These are phyloP conservation scores for Drosophila kurseongensis DNA, from an alignment of 1,140 invertebrate species.

Conservation along the genomic window DNA sequence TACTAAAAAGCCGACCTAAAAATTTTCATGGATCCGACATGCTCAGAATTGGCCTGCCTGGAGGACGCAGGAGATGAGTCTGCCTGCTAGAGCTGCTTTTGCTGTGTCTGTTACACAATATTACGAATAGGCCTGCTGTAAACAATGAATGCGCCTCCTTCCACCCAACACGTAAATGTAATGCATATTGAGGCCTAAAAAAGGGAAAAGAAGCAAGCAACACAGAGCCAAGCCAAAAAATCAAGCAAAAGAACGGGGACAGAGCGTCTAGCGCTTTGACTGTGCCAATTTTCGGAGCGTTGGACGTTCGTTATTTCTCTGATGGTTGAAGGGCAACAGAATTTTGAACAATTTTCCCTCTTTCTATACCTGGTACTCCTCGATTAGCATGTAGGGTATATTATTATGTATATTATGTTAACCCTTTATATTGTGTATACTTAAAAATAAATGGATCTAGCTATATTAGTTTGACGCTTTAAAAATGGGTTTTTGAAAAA, in stretches of 20 bases:
- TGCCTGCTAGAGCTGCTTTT: conserved; percentile 27
- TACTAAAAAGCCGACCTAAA: conserved; percentile 44
- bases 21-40: conserved; percentile 66
- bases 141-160: conserved; percentile 54
- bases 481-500: no score
- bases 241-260: conserved; percentile 6
- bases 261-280: conserved; percentile 55
- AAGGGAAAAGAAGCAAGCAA: conserved; percentile 10
- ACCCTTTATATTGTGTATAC: no score
- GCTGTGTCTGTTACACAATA: conserved; percentile 63
- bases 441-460: no score
- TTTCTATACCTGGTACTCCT: background rate
- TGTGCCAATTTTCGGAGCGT: conserved; percentile 59
- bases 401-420: no score
- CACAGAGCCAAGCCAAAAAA: conserved; percentile 5
- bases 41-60: conserved; percentile 52
- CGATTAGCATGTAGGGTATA: background rate
- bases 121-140: conserved; percentile 55
- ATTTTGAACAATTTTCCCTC: conserved; percentile 14
- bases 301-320: conserved; percentile 33
- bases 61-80: conserved; percentile 13
- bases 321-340: conserved; percentile 56
- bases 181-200: conserved; percentile 38
- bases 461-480: no score
- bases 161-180: conserved; percentile 56